Evolutionary conservation across 2,113 vertebrate species (phyloP).

Genomic region (Oxyruncus cristatus): DNA sequence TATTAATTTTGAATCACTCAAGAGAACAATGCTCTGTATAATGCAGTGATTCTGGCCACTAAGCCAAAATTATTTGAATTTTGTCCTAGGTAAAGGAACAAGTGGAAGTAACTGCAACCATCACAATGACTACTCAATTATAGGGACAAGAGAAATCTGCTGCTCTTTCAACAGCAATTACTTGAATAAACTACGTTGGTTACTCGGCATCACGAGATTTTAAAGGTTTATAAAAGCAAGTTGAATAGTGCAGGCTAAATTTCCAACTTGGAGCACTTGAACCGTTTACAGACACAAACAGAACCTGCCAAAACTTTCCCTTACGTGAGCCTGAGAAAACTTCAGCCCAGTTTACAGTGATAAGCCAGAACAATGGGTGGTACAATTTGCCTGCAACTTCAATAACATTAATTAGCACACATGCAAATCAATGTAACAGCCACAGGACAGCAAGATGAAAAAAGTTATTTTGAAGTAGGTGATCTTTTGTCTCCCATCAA

Average conservation of each 20-base stretch:
- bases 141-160: neutral
- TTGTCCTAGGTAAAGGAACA: neutral
- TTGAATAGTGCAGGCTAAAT: neutral
- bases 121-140: neutral
- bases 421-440: neutral
- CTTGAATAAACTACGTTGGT: neutral
- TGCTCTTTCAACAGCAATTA: neutral
- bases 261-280: neutral
- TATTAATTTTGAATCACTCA: conserved; percentile 7
- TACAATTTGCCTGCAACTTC: neutral
- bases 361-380: neutral
- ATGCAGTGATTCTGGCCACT: neutral
- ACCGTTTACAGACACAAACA: neutral
- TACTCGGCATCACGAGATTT: neutral
- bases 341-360: neutral
- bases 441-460: neutral
- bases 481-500: conserved; percentile 9
- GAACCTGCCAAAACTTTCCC: neutral
- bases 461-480: neutral
- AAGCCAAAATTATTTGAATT: neutral
- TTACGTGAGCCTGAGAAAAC: fast-evolving
- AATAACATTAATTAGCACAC: neutral
- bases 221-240: neutral
- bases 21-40: neutral
- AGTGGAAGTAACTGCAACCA: neutral